Conservation (phyloP, 1,140 invertebrate species). For the Drosophila serrata region DNA sequence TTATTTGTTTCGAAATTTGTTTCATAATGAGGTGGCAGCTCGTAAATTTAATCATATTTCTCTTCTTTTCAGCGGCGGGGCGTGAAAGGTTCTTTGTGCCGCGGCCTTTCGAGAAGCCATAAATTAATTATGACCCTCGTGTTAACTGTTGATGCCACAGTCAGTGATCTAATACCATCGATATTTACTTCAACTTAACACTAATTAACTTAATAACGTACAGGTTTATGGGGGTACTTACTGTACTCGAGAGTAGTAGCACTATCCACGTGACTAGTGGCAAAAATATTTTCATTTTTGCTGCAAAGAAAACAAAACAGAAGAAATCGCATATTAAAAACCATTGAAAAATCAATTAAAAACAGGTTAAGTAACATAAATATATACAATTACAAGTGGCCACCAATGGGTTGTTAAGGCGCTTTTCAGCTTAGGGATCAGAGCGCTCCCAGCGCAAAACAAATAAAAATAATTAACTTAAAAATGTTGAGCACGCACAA, state of each 20-base stretch:
- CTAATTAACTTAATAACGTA: conserved; percentile 18
- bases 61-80: conserved; percentile 31
- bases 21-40: conserved; percentile 73
- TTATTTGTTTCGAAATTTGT: conserved; percentile 63
- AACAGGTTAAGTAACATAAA: conserved; percentile 46
- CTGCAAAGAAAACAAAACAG: conserved; percentile 86
- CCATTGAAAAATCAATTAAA: conserved; percentile 62
- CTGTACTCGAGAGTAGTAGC: conserved; percentile 87
- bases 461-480: conserved; percentile 79
- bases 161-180: conserved; percentile 44
- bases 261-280: conserved; percentile 90
- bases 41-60: conserved; percentile 71
- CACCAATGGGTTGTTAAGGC: conserved; percentile 53
- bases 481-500: conserved; percentile 71
- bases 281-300: conserved; percentile 91
- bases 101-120: conserved; percentile 42
- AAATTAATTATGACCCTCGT: conserved; percentile 74
- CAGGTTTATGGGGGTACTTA: conserved; percentile 78
- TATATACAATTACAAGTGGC: conserved; percentile 35
- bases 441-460: conserved; percentile 20
- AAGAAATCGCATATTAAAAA: conserved; percentile 54
- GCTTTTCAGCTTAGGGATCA: conserved; percentile 66
- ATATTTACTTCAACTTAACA: conserved; percentile 33
- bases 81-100: conserved; percentile 35
- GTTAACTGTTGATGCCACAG: conserved; percentile 56